Conservation (phyloP, 2,113 vertebrate genomes). For the Oreocharis arfaki region DNA sequence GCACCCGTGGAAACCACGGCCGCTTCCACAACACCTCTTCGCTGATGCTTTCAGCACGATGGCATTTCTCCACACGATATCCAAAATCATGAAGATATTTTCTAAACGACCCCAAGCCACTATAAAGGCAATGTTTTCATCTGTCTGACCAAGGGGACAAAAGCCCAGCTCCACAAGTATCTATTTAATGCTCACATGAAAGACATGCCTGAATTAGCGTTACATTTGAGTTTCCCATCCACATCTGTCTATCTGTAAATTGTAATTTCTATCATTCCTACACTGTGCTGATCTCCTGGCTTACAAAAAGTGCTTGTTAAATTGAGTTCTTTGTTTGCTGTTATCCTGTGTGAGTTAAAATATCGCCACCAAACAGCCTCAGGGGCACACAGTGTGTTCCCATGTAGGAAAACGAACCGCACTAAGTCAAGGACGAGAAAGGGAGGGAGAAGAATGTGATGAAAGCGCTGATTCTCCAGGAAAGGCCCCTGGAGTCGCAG, state of each 20-base stretch:
- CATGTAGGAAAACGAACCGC: not conserved
- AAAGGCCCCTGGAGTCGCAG: not conserved
- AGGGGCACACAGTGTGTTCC: not conserved
- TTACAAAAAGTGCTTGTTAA: not conserved
- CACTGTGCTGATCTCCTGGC: not conserved
- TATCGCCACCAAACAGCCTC: not conserved
- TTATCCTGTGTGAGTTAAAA: not conserved
- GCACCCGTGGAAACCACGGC: not conserved
- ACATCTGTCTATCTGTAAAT: not conserved
- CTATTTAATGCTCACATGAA: not conserved
- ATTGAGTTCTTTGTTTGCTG: not conserved
- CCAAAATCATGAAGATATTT: not conserved
- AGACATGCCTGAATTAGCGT: not conserved
- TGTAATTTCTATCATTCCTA: not conserved
- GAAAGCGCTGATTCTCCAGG: not conserved
- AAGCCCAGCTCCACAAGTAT: not conserved
- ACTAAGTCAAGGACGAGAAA: not conserved
- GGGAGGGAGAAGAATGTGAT: not conserved
- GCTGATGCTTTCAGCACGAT: not conserved
- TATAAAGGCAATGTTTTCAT: not conserved
- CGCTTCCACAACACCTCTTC: accelerated
- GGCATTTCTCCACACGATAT: not conserved
- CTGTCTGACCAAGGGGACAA: not conserved
- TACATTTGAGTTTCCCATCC: not conserved
- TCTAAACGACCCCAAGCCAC: not conserved